Conservation (phyloP, 2,888 invertebrate genomes). For the Spisula solida region DNA sequence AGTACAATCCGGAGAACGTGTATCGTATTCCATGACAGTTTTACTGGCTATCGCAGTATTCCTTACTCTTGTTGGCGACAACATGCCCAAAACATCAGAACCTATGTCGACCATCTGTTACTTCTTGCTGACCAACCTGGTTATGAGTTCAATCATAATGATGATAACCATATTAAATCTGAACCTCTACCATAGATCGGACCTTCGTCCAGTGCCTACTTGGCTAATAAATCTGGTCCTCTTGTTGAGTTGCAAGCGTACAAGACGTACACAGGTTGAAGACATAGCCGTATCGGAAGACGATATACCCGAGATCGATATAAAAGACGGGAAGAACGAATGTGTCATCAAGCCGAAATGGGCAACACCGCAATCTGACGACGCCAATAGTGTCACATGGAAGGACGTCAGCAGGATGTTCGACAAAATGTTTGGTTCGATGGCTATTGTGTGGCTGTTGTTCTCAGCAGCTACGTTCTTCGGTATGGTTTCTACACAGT, state of each 20-base stretch:
- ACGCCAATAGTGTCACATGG: conserved; percentile 23
- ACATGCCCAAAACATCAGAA: conserved; percentile 67
- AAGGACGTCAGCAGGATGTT: conserved; percentile 32
- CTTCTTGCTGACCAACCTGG: conserved; percentile 65
- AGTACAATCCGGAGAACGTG: conserved; percentile 69
- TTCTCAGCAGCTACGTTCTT: conserved; percentile 17
- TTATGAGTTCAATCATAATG: conserved; percentile 65
- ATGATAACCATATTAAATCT: conserved; percentile 69
- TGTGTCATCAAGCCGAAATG: neutral
- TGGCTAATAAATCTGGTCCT: neutral
- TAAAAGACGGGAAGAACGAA: neutral
- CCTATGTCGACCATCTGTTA: conserved; percentile 72
- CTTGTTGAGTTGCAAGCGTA: neutral
- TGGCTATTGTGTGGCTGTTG: neutral
- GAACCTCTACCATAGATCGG: conserved; percentile 55
- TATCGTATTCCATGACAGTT: conserved; percentile 71
- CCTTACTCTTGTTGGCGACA: conserved; percentile 71
- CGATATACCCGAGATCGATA: neutral
- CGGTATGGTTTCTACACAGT: conserved; percentile 27
- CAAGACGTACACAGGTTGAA: conserved; percentile 13
- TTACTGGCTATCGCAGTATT: conserved; percentile 74
- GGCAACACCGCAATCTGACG: conserved; percentile 16
- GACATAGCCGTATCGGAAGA: neutral
- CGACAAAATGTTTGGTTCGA: conserved; percentile 2
- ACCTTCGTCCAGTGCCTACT: neutral